These are phyloP conservation scores for Odontamblyopus rebecca DNA, from an alignment of 2,797 vertebrate genomes.

Conservation along the genomic window DNA sequence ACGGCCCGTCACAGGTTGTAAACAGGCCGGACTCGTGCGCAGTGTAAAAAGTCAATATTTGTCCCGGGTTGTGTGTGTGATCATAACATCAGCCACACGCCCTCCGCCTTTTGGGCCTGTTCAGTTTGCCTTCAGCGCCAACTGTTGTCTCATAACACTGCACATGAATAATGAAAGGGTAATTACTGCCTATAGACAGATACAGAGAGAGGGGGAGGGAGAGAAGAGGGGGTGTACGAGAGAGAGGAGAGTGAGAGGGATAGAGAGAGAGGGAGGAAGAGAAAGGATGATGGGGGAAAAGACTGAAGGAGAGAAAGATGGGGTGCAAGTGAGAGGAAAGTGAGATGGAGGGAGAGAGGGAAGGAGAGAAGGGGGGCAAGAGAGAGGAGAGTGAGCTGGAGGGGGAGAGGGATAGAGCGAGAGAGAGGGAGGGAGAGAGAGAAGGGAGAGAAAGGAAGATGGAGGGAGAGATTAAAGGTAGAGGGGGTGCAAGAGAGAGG, in stretches of 20 bases:
- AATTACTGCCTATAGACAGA: constrained; percentile 80
- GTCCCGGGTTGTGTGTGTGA: constrained; percentile 5
- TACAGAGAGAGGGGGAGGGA: constrained; percentile 27
- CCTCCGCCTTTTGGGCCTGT: constrained; percentile 27
- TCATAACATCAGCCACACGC: constrained; percentile 1
- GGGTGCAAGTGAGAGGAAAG: no score
- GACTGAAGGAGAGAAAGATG: no score
- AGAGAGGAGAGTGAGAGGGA: neutral
- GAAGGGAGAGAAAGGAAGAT: no score
- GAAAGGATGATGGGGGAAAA: no score
- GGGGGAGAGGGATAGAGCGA: no score
- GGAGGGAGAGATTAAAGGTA: no score
- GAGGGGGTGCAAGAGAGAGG: no score
- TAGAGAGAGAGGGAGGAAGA: constrained; percentile 14
- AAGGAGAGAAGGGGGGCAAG: no score
- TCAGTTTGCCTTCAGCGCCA: constrained; percentile 70
- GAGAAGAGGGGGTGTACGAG: neutral
- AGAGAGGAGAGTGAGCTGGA: no score
- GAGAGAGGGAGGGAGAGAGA: no score
- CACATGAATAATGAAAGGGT: constrained; percentile 91
- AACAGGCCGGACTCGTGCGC: constrained; percentile 15
- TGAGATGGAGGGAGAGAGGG: no score
- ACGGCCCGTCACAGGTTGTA: constrained; percentile 7
- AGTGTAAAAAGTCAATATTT: constrained; percentile 31
- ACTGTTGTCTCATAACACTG: constrained; percentile 57